Conservation (phyloP, 2,113 vertebrate genomes). For the Centropus bengalensis region DNA sequence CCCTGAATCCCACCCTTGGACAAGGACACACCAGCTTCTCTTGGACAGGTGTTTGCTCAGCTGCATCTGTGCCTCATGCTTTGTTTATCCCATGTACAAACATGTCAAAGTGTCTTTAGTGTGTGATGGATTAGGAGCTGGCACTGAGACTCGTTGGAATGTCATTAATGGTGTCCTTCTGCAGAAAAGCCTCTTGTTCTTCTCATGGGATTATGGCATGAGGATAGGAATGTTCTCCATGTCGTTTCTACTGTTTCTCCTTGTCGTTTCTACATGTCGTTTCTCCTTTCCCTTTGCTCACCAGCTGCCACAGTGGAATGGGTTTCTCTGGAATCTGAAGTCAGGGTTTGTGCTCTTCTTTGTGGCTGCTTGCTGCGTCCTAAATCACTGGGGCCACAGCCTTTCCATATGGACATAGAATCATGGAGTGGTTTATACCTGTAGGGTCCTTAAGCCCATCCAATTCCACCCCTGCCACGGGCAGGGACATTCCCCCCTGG, state of each 20-base stretch:
- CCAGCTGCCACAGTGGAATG: neutral
- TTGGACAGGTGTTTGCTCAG: neutral
- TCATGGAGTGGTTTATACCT: no score
- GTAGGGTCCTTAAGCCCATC: no score
- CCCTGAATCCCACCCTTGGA: neutral
- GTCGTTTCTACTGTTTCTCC: neutral
- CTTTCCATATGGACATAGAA: neutral
- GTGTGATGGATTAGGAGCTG: neutral
- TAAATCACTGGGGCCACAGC: neutral
- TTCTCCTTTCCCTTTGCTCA: neutral
- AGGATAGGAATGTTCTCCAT: neutral
- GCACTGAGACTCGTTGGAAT: neutral
- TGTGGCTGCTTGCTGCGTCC: neutral
- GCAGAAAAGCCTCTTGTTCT: neutral
- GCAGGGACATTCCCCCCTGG: no score
- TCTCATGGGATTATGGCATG: rapidly evolving
- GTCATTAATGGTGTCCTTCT: neutral
- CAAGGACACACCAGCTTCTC: neutral
- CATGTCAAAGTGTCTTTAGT: neutral
- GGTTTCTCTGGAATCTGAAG: neutral
- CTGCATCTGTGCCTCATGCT: rapidly evolving
- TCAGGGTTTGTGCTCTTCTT: neutral
- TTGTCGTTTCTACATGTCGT: rapidly evolving
- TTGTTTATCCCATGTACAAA: rapidly evolving
- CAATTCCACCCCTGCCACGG: no score